Base-by-base conservation (phyloP, 2,888 invertebrate species). In the Teleiodes luculella region DNA sequence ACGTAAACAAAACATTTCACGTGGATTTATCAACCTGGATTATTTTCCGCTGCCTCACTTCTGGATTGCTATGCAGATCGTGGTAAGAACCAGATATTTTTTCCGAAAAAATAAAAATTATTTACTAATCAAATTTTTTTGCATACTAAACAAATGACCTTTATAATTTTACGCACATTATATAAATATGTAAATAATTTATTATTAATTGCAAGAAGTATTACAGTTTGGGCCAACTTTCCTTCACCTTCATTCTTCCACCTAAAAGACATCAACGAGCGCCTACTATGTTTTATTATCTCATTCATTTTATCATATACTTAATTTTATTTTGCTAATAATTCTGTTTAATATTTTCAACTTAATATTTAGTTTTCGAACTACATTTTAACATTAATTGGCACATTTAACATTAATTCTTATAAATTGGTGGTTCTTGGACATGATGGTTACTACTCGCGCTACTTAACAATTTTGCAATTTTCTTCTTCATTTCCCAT, bases 261-360 rank as follows among this genome's bases (percentile, higher is more conserved):
- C 63, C 66, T 63, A 85, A 86, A 86, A 89, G 88, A 89, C 84
- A 76, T 89, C 86, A 87, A 89, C 88, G 88, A 85, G 86, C 76
- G 64, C 68, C 70, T 30, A 35, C 24, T 20, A 11, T 5, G 11
- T 24, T n/a, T 20, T 18, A 10, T 36, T n/a, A 14, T 5, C 20
- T 33, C 18, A 36, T 7, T 3, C 18, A 8, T 41, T 41, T n/a
- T 10, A 5, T 0, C 3, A 20, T 20, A n/a, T 41, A 41, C n/a
- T 41, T 24, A 24, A 11, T n/a, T 24, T n/a, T 24, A 4, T 2
- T 41, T 24, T 24, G 7, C 24, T 41, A 5, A 1, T 4, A 41
- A 41, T n/a, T 39, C 16, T 8, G 5, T 37, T 37, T 14, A 14
- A n/a, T n/a, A n/a, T n/a, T n/a, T n/a, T n/a, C n/a, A n/a, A n/a